Evolutionary conservation across 2,888 invertebrate genomes (phyloP), one percentile per base, ranked within the genome.

Genomic region (Neoascia interrupta): DNA sequence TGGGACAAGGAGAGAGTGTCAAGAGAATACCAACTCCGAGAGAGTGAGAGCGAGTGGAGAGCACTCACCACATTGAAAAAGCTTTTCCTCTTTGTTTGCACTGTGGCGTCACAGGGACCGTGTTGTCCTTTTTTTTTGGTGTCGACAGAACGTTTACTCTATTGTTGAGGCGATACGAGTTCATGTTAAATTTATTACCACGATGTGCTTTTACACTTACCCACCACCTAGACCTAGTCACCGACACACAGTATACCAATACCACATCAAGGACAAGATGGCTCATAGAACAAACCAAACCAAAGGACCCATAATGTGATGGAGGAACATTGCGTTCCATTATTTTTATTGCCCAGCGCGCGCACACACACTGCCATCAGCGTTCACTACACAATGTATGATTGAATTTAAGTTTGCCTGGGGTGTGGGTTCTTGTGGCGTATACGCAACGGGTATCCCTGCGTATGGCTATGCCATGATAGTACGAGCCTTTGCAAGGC

Each of bases 221-320:
- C 43, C 60, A 53, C 51, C 51, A 49, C 43, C 31, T 39, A 36
- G 51, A 43, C 58, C 54, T 64, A 69, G 45, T 64, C 64, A 53
- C 63, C 64, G 69, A 36, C 64, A 70, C 34, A 60, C n/a, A n/a
- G n/a, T n/a, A n/a, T n/a, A n/a, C n/a, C n/a, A n/a, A n/a, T n/a
- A n/a, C n/a, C n/a, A n/a, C 47, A 76, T 76, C 70, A 76, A 70
- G 70, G 64, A 41, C 70, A 70, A 15, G 70, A 70, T 36, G 41
- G 53, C 34, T 60, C 31, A 39, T 60, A 19, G 31, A 47, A n/a
- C 53, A 31, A 47, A 31, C 21, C 13, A 60, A 51, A 41, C 37
- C 53, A 45, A 49, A 39, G 28, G 47, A 19, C 47, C 8, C 19
- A 16, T 18, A 16, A 13, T 73, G 51, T 13, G 11, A 15, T 23